These are phyloP conservation scores for Acanthopleura granulata DNA, from an alignment of 2,888 invertebrate species.

Conservation along the genomic window DNA sequence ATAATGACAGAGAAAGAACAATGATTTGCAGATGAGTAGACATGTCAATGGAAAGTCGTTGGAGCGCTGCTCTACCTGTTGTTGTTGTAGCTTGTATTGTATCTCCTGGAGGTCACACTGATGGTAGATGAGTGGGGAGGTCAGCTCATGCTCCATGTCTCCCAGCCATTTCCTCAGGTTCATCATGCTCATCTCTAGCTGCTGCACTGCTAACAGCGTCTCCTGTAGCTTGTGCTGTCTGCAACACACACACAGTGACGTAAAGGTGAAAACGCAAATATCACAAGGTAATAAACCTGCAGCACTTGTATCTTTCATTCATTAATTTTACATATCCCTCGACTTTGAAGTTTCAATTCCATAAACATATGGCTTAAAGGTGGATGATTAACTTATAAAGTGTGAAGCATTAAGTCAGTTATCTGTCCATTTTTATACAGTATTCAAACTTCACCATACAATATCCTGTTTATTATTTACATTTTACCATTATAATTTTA, in stretches of 20 bases:
- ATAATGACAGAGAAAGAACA: too few species aligned
- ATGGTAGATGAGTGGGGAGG: conserved; percentile 50
- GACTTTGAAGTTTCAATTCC: too few species aligned
- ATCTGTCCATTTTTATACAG: too few species aligned
- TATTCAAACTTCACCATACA: too few species aligned
- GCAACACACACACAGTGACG: neutral
- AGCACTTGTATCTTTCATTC: too few species aligned
- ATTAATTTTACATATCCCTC: too few species aligned
- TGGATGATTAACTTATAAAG: too few species aligned
- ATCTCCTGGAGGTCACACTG: conserved; percentile 53
- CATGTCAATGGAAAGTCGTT: neutral
- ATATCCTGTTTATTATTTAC: too few species aligned
- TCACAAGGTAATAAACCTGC: too few species aligned
- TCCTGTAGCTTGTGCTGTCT: conserved; percentile 85
- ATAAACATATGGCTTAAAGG: too few species aligned
- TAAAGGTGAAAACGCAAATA: neutral
- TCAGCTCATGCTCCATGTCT: conserved; percentile 59
- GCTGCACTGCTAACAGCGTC: conserved; percentile 62
- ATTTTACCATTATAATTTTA: too few species aligned
- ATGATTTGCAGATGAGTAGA: neutral
- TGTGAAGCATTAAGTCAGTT: too few species aligned
- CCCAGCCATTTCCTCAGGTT: conserved; percentile 63
- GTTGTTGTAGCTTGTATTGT: conserved; percentile 52
- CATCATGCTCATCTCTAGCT: conserved; percentile 63
- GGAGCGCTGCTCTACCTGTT: conserved; percentile 45